Evolutionary conservation across 2,888 invertebrate species (phyloP).

Genomic region (Cerastoderma edule): DNA sequence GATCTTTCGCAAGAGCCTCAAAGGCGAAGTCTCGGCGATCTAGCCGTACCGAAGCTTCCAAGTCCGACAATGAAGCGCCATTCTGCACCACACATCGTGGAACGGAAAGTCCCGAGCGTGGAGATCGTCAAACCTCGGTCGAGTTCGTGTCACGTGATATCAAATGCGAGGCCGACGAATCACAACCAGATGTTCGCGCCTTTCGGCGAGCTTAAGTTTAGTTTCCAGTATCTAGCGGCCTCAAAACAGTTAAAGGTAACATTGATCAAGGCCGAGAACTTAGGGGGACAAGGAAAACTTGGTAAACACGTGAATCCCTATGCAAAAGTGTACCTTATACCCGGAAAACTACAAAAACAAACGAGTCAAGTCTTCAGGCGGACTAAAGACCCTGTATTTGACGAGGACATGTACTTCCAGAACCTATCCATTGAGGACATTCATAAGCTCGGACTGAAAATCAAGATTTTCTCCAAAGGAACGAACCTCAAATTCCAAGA

Average conservation of each 20-base stretch:
- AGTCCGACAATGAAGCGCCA: slow-evolving; percentile 65
- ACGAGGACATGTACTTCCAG: slow-evolving; percentile 84
- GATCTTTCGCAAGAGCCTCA: slow-evolving; percentile 38
- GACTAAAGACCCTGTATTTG: slow-evolving; percentile 82
- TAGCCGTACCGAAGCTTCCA: slow-evolving; percentile 41
- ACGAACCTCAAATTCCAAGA: slow-evolving; percentile 81
- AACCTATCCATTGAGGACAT: slow-evolving; percentile 82
- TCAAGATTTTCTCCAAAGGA: slow-evolving; percentile 82
- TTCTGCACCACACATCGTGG: slow-evolving; percentile 67
- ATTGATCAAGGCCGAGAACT: slow-evolving; percentile 79
- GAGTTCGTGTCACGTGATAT: slow-evolving; percentile 53
- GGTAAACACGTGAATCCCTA: slow-evolving; percentile 82
- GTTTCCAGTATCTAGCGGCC: slow-evolving; percentile 83
- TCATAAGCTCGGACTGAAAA: slow-evolving; percentile 78
- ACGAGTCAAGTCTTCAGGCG: slow-evolving; percentile 80
- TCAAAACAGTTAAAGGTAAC: slow-evolving; percentile 83
- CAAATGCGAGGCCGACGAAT: slow-evolving; percentile 21
- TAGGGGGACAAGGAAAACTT: slow-evolving; percentile 81
- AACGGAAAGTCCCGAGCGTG: slow-evolving; percentile 20
- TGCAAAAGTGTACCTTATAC: slow-evolving; percentile 83
- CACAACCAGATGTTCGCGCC: slow-evolving; percentile 61
- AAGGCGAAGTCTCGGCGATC: slow-evolving; percentile 52
- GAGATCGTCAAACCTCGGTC: slow-evolving; percentile 48
- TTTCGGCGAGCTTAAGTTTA: slow-evolving; percentile 80
- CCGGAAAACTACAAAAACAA: slow-evolving; percentile 84